Evolutionary conservation across 2,888 invertebrate genomes (phyloP), one percentile per base, ranked within the genome.

Genomic region (Allolobophora icterica): DNA sequence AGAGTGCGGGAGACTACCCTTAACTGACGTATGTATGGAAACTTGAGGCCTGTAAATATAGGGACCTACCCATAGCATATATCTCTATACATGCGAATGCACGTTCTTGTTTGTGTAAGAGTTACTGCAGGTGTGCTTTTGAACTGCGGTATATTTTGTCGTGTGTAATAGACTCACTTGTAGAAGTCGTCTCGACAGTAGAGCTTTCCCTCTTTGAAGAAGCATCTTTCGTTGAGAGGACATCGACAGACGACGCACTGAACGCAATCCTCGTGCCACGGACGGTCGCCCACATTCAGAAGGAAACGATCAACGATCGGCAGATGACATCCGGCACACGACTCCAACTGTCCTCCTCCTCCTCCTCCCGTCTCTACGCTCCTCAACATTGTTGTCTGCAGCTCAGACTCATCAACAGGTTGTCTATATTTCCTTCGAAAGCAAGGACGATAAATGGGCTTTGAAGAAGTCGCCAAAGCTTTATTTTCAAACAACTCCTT

Each of bases 181-280:
- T 98, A 99, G 96, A 99, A 99, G 96, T 99, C 99, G 95, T 97
- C 97, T 95, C 98, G 97, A 96, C 99, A 99, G 96, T 98, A 99
- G 92, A 99, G 97, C 96, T 99, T 98, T 94, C 98, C 98, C 95
- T 99, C 99, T 94, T 99, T 96, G 94, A 98, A 98, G 96, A 99
- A 99, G 96, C 99, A 99, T 96, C 99, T 99, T 96, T 99, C 99
- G 89, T 98, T 97, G 94, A 99, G 97, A 93, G 97, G 97, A 95
- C 97, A 97, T 95, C 98, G 97, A 96, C 99, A 99, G 96, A 99
- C 99, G 95, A 97, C 97, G 96, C 99, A 99, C 94, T 98, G 97
- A 93, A 99, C 99, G 96, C 99, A 99, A 93, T 98, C 97, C 93
- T 98, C 97, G 96, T 99, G 99, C 98, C 99, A 99, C 95, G 98